Base-by-base conservation (phyloP, 2,888 invertebrate species). In the Scaptomyza cyrtandrae region DNA sequence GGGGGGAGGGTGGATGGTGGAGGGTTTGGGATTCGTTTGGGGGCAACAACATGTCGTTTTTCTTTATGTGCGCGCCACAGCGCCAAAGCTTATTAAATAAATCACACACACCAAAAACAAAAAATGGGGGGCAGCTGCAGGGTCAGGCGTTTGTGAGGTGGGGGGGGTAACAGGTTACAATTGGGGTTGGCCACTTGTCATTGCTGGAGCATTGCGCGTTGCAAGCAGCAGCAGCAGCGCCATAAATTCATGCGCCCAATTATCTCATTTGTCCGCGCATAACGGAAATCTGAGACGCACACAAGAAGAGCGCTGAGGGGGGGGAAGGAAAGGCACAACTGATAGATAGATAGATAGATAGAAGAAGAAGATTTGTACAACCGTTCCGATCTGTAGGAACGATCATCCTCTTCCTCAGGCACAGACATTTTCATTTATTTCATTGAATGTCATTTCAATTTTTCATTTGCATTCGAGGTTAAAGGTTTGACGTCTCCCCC, bases 251-350 rank as follows among this genome's bases (percentile, higher is more conserved):
- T 71, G 79, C 64, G 60, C 73, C 88, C 90, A 90, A 89, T 89
- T 89, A 90, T 90, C 88, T 86, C 81, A 90, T 89, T 89, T 90
- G 89, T 88, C 82, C 69, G 74, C 69, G 74, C 81, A 82, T 79
- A 70, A 76, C 76, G 86, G 82, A 86, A 86, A 84, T 72, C 70
- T 66, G 78, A 83, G 84, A 35, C 33, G 33, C 29, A 33, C 10
- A 33, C 33, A 6, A 3, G 6, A 1, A 1, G 6, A 33, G 31
- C 9, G 33, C 1, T 0, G 9, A 10, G 33, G 10, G 10, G 35
- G 35, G 35, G 33, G 2, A 33, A 3, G 33, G n/a, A n/a, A 2
- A 49, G 57, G 33, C 0, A 10, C 46, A 49, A 37, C 66, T 45
- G 71, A 73, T 59, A 65, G 60, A 45, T 33, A 48, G 33, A 41